These are phyloP conservation scores for Gambusia holbrooki DNA, from an alignment of 2,113 vertebrate species.

Conservation along the genomic window DNA sequence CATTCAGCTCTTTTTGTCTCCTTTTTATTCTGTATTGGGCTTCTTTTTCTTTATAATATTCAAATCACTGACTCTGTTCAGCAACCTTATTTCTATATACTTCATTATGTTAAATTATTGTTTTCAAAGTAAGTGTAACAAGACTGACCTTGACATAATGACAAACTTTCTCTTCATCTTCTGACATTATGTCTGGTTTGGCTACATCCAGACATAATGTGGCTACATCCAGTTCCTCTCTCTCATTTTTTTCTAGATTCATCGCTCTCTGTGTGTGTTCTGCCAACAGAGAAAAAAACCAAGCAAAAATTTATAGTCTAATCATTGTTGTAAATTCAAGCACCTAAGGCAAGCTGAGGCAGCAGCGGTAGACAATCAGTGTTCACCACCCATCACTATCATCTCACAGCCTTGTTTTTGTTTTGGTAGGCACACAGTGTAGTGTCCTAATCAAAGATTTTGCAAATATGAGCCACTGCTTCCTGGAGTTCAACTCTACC, in stretches of 20 bases:
- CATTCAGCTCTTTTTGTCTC: not conserved
- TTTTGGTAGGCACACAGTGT: not conserved
- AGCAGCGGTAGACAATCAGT: not conserved
- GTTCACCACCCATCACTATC: not conserved
- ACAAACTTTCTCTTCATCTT: not conserved
- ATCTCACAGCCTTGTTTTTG: not conserved
- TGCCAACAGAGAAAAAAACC: not conserved
- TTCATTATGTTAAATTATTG: not conserved
- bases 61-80: not conserved
- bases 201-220: not conserved
- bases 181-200: no score
- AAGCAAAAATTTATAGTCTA: not conserved
- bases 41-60: not conserved
- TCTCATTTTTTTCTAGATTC: not conserved
- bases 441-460: not conserved
- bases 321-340: not conserved
- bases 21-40: not conserved
- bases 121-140: not conserved
- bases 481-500: not conserved
- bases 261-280: not conserved
- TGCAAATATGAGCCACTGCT: not conserved
- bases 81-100: not conserved
- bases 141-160: not conserved
- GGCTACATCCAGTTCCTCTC: not conserved
- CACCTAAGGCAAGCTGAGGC: not conserved